Percentiles rank a stretch among this genome's conserved stretches.
Evolutionary conservation across 92 coral and sea anemone species (phyloP).

Genomic region (Nematostella vectensis): DNA sequence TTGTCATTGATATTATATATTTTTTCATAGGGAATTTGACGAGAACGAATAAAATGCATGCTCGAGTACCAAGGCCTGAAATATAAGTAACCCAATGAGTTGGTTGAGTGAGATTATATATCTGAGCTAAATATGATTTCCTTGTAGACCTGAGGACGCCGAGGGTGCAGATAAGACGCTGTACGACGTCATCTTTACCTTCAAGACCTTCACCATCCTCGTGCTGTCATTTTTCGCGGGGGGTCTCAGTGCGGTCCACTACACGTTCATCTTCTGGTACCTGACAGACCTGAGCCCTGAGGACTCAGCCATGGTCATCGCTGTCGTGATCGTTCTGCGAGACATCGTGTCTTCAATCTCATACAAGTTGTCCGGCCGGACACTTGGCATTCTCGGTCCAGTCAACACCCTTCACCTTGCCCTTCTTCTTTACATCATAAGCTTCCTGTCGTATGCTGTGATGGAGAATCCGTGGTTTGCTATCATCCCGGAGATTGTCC

Average conservation of each 20-base stretch:
- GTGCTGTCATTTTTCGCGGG: conserved; percentile 31
- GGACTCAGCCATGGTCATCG: conserved; percentile 29
- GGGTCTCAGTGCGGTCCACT: conserved; percentile 28
- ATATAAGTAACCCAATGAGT: too few species aligned
- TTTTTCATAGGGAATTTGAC: too few species aligned
- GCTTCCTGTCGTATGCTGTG: conserved; percentile 33
- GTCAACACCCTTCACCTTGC: conserved; percentile 25
- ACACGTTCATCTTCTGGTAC: conserved; percentile 30
- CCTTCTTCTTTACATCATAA: conserved; percentile 19
- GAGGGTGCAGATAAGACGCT: conserved; percentile 4
- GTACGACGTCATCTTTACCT: conserved; percentile 8
- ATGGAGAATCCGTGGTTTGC: conserved; percentile 37
- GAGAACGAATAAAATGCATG: too few species aligned
- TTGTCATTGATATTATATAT: too few species aligned
- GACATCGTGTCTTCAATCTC: conserved; percentile 31
- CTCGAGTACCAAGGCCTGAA: too few species aligned
- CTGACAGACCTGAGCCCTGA: conserved; percentile 32
- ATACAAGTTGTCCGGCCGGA: conserved; percentile 30
- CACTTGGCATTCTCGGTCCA: conserved; percentile 19
- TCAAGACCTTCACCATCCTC: conserved; percentile 22
- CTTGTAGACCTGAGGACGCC: neutral
- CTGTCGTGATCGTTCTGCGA: conserved; percentile 27
- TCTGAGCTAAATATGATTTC: neutral
- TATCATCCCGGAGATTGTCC: conserved; percentile 22
- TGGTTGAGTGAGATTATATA: too few species aligned